Evolutionary conservation across 2,113 vertebrate genomes (phyloP), one percentile per base, ranked within the genome.

Genomic region (Synchiropus splendidus): DNA sequence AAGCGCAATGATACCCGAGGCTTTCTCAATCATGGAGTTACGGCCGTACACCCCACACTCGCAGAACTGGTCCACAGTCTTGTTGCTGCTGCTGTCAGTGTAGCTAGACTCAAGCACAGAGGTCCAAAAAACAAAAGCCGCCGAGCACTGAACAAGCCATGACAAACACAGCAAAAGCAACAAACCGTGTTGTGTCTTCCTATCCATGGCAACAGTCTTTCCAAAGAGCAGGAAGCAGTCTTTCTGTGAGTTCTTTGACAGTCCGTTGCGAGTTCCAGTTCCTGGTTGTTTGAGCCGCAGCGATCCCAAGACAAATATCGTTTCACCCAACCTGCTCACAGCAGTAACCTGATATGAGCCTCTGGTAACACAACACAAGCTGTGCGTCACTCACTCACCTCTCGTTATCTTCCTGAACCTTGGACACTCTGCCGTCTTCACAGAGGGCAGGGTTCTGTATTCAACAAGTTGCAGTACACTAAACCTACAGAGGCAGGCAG

Each of bases 331-430:
- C 61, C 73, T 55, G 73, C 61, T 33, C 63, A 67, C 61, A 41
- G 39, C 36, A 4, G 80, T 80, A 86, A 84, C 69, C 50, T 77
- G 81, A 86, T 79, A 49, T 54, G 39, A 67, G 71, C 43, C 61
- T 64, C 10, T 64, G 67, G 83, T 75, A 84, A 84, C 70, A 58
- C 10, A 74, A 85, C 76, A 81, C 77, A 27, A 61, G 63, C 50
- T 72, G 13, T 63, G 71, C 73, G 79, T 84, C 80, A 86, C 74
- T 71, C 65, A 62, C 72, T 74, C 73, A 80, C 67, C 66, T 72
- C 70, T 67, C 44, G 54, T 85, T 86, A 85, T 85, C 83, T 77
- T 66, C 62, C 72, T 85, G 84, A 79, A 86, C 84, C 77, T 86
- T 86, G 84, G 80, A 82, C 81, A 53, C 46, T 67, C 61, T 59